phyloP scores from a whole-genome alignment of 2,888 invertebrate genomes.

The Himalopsyche anomala region DNA sequence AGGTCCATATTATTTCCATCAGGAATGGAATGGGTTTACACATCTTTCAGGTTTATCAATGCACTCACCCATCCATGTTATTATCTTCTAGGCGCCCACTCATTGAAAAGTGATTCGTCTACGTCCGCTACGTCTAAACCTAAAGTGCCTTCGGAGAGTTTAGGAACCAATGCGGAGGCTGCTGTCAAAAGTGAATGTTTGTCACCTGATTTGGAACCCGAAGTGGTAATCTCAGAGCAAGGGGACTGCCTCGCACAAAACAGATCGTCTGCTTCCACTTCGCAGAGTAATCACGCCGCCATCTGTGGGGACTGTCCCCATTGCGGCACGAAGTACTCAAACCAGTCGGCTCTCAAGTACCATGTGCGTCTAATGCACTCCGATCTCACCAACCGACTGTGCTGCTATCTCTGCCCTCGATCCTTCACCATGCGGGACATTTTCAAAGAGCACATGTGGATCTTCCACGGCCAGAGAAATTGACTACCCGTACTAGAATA shows the following conservation, averaged over 20 bases:
- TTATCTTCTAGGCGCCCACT: slow-evolving; percentile 73
- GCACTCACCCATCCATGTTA: not conserved
- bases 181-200: slow-evolving; percentile 75
- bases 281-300: slow-evolving; percentile 73
- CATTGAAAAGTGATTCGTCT: slow-evolving; percentile 72
- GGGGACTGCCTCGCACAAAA: slow-evolving; percentile 70
- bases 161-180: slow-evolving; percentile 63
- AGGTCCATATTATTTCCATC: no score
- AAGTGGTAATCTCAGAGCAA: slow-evolving; percentile 74
- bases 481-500: slow-evolving; percentile 68
- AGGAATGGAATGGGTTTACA: no score
- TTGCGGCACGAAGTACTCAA: slow-evolving; percentile 82
- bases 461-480: slow-evolving; percentile 80
- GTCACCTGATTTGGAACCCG: slow-evolving; percentile 76
- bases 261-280: slow-evolving; percentile 41
- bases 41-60: no score
- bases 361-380: slow-evolving; percentile 83
- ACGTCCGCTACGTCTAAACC: slow-evolving; percentile 66
- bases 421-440: slow-evolving; percentile 83
- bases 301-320: slow-evolving; percentile 82
- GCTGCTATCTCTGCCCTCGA: slow-evolving; percentile 83
- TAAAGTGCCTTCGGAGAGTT: slow-evolving; percentile 58
- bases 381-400: slow-evolving; percentile 81
- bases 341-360: slow-evolving; percentile 83
- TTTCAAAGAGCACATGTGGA: slow-evolving; percentile 83